Conservation (phyloP, 2,113 vertebrate species). For the Elephantulus edwardii region DNA sequence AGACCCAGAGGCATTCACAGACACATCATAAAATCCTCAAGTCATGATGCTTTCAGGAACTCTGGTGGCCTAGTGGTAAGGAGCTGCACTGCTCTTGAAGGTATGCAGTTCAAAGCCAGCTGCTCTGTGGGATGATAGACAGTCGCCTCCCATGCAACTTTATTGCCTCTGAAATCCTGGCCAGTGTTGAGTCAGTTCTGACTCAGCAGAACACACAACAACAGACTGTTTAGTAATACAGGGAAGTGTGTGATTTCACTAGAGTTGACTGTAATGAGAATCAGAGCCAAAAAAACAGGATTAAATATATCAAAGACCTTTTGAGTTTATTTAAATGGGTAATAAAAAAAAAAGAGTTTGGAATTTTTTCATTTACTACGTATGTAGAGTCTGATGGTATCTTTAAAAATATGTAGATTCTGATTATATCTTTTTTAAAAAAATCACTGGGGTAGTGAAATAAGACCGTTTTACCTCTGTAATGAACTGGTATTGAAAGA, state of each 20-base stretch:
- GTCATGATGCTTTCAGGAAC: neutral
- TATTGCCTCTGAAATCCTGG: too few species aligned
- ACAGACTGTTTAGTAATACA: neutral
- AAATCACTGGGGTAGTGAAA: neutral
- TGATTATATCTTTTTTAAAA: neutral
- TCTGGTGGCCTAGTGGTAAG: too few species aligned
- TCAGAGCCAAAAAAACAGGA: conserved; percentile 49
- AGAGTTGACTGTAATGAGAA: neutral
- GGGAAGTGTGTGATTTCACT: neutral
- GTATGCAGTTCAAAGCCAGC: too few species aligned
- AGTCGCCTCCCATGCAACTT: too few species aligned
- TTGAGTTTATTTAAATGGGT: neutral
- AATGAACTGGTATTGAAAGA: conserved; percentile 4
- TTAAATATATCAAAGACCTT: conserved; percentile 23
- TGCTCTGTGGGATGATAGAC: too few species aligned
- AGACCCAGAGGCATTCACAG: too few species aligned
- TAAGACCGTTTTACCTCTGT: neutral
- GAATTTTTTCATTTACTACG: neutral
- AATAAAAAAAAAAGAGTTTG: neutral
- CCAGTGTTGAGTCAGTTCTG: too few species aligned
- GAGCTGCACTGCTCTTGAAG: too few species aligned
- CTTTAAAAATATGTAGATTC: neutral
- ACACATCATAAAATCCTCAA: neutral
- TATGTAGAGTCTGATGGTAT: neutral
- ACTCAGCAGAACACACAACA: too few species aligned